phyloP scores from a whole-genome alignment of 2,797 vertebrate species.

The Sebastes vulpes region DNA sequence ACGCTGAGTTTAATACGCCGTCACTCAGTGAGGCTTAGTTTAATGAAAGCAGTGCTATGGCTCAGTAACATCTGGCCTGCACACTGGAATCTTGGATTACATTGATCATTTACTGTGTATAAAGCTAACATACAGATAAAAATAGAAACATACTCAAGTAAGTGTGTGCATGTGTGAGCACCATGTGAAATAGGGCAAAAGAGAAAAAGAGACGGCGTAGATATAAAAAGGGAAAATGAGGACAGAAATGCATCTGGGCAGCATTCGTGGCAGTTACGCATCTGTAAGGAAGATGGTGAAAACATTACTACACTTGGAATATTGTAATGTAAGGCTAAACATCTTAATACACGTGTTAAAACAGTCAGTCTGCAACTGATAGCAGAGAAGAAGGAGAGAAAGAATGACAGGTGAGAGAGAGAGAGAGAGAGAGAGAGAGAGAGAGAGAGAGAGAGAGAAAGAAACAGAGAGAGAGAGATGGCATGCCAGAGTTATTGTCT shows the following conservation, averaged over 20 bases:
- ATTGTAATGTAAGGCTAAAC: not conserved
- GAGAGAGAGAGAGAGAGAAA: not conserved
- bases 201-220: not conserved
- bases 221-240: not conserved
- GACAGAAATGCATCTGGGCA: not conserved
- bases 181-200: not conserved
- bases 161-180: not conserved
- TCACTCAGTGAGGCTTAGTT: conserved; percentile 41
- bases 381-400: not conserved
- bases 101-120: conserved; percentile 18
- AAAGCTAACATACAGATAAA: conserved; percentile 2
- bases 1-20: not conserved
- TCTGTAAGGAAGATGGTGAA: not conserved
- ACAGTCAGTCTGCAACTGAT: not conserved
- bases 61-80: conserved; percentile 55
- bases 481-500: conserved; percentile 39
- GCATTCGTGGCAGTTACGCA: not conserved
- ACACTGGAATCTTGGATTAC: conserved; percentile 40
- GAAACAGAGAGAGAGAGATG: conserved; percentile 7
- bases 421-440: conserved; percentile 19
- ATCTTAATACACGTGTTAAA: not conserved
- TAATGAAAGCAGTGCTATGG: conserved; percentile 23
- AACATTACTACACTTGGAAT: not conserved
- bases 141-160: conserved; percentile 8
- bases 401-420: conserved; percentile 11